phyloP scores from a whole-genome alignment of 1,140 invertebrate genomes.

The Bicyclus anynana region DNA sequence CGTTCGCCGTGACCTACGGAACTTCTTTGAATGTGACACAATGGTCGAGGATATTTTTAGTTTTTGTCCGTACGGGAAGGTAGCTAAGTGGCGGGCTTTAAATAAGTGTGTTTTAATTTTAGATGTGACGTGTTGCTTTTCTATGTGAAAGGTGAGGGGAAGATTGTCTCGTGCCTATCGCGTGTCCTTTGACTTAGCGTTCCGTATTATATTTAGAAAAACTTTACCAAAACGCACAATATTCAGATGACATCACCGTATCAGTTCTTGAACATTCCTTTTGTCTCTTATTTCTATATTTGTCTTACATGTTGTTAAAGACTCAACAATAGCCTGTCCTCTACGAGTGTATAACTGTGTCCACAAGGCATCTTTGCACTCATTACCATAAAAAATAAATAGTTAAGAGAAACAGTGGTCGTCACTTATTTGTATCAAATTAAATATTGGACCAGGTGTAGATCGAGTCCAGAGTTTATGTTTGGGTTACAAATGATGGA shows the following conservation, averaged over 20 bases:
- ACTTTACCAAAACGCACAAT: conserved; percentile 11
- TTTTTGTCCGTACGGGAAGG: conserved; percentile 71
- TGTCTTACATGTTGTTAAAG: conserved; percentile 23
- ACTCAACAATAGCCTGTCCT: conserved; percentile 29
- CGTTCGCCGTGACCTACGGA: conserved; percentile 72
- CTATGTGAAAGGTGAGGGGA: conserved; percentile 63
- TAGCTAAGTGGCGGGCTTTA: conserved; percentile 73
- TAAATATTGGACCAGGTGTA: conserved; percentile 72
- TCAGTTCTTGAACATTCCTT: conserved; percentile 1
- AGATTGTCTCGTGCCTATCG: conserved; percentile 66
- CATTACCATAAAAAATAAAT: conserved; percentile 70
- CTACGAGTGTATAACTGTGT: conserved; percentile 30
- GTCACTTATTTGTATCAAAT: conserved; percentile 68
- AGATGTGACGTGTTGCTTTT: conserved; percentile 53
- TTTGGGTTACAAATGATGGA: conserved; percentile 60
- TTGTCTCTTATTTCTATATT: conserved; percentile 28
- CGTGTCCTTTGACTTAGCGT: conserved; percentile 53
- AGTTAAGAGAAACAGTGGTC: conserved; percentile 51
- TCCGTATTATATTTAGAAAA: conserved; percentile 41
- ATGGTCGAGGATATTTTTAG: conserved; percentile 74
- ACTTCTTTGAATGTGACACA: conserved; percentile 73
- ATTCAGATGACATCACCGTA: conserved; percentile 5
- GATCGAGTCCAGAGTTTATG: conserved; percentile 50
- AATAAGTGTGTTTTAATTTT: conserved; percentile 76
- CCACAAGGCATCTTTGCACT: conserved; percentile 48